phyloP scores from a whole-genome alignment of 2,888 invertebrate species.

The Synergus umbraculus region DNA sequence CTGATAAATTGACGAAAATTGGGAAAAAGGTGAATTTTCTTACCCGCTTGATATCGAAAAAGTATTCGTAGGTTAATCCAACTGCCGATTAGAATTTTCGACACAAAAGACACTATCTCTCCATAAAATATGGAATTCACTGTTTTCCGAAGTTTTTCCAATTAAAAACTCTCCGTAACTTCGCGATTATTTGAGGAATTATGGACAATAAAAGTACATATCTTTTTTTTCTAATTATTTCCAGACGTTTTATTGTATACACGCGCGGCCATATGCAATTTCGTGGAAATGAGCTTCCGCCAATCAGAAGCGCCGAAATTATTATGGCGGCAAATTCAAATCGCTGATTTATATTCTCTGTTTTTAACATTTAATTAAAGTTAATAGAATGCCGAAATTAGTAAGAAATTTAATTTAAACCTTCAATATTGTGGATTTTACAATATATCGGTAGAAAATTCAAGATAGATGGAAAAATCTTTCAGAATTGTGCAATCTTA shows the following conservation, averaged over 20 bases:
- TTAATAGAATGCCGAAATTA: too few species aligned
- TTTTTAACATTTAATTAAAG: neutral
- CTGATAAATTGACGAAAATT: neutral
- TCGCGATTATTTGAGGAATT: neutral
- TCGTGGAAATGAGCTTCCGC: neutral
- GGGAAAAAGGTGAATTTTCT: neutral
- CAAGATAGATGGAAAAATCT: too few species aligned
- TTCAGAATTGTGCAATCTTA: too few species aligned
- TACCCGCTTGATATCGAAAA: neutral
- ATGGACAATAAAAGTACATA: neutral
- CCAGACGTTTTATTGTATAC: slow-evolving; percentile 21
- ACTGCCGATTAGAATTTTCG: neutral
- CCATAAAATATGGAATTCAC: neutral
- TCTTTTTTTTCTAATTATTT: neutral
- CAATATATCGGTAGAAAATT: too few species aligned
- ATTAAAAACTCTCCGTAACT: neutral
- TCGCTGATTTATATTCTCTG: neutral
- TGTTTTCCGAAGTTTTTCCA: neutral
- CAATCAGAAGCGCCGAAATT: neutral
- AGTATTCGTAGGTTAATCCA: slow-evolving; percentile 25
- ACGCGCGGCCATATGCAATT: slow-evolving; percentile 34
- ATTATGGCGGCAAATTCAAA: neutral
- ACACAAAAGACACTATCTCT: neutral
- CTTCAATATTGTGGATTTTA: too few species aligned
- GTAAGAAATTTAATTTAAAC: too few species aligned